Evolutionary conservation across 2,888 invertebrate genomes (phyloP), one percentile per base, ranked within the genome.

Genomic region (Frankliniella fusca): DNA sequence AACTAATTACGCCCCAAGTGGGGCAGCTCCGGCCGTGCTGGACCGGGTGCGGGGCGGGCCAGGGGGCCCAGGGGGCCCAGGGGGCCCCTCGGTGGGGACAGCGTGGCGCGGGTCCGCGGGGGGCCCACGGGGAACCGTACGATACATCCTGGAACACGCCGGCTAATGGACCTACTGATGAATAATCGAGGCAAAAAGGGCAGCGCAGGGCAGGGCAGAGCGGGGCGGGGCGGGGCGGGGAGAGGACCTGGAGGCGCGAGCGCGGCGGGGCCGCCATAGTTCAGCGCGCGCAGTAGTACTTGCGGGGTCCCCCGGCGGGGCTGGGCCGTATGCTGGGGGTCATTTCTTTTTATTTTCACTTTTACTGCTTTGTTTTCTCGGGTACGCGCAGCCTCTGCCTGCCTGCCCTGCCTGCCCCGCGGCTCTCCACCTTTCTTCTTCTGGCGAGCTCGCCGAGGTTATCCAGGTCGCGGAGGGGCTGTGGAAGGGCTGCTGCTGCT

Each of bases 1-100:
- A 76, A 76, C 70, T 76, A 76, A 76, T 76, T 76, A 76, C 12
- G 70, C 23, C 70, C 70, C 23, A 76, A 76, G 70, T 76, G 27
- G 70, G 70, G 70, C 70, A 12, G 54, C 54, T 15, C 54, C 20
- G 54, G 54, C 18, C 54, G 54, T 18, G 54, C 15, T 50, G 54
- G 38, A 38, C 38, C 38, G 38, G 38, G n/a, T n/a, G n/a, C n/a
- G n/a, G n/a, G n/a, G n/a, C n/a, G n/a, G n/a, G n/a, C n/a, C n/a
- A n/a, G n/a, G 38, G 38, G 38, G 38, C 38, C 38, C 38, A 5
- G 38, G 3, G 38, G 38, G 3, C 38, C 38, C 38, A 38, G 3
- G 54, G 54, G 18, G 54, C 54, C 54, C 54, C 18, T 2, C 54
- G 54, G 12, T 11, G 54, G 54, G 54, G 15, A 18, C 15, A 54